Evolutionary conservation across 2,888 invertebrate species (phyloP), one percentile per base, ranked within the genome.

Genomic region (Crepidodera aurea): DNA sequence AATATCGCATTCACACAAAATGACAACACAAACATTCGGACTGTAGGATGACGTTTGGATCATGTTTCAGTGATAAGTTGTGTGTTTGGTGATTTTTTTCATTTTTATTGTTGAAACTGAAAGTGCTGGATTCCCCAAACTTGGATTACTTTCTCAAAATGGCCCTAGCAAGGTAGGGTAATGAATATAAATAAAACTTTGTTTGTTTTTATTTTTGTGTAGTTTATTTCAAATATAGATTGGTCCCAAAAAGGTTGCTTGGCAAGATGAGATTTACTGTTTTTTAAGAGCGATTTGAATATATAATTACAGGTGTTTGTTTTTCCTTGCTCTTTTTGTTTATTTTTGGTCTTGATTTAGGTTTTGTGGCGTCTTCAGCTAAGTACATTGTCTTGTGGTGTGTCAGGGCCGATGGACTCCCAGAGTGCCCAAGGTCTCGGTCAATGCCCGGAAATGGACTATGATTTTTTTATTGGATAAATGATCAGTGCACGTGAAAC

Each of bases 371-470:
- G 51, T 54, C 59, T 53, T 27, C 18, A 19, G 25, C 34, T 42
- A 50, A 54, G 59, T 58, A 69, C 69, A 69, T 71, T 72, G 70
- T 70, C 71, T 69, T 71, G 69, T 50, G 58, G 57, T 61, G 56
- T 51, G 58, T 39, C 65, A 70, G 67, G 73, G 72, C 73, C 73
- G 71, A 66, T 71, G 73, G 72, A 72, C 73, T 72, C 69, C 66
- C 54, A 60, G 69, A 67, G 69, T 66, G 67, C 67, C 72, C 72
- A 73, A 73, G 73, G 73, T 72, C 73, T 68, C 72, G 73, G 73
- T 73, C 73, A 73, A 69, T 70, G 72, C 60, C 71, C 73, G 71
- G 70, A 71, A 71, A 67, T 68, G 65, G 66, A 69, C 71, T 71
- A 63, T 64, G 54, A 63, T n/a, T 48, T 8, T 42, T 19, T 48